phyloP scores from a whole-genome alignment of 2,888 invertebrate species.

The Aphidoletes aphidimyza region DNA sequence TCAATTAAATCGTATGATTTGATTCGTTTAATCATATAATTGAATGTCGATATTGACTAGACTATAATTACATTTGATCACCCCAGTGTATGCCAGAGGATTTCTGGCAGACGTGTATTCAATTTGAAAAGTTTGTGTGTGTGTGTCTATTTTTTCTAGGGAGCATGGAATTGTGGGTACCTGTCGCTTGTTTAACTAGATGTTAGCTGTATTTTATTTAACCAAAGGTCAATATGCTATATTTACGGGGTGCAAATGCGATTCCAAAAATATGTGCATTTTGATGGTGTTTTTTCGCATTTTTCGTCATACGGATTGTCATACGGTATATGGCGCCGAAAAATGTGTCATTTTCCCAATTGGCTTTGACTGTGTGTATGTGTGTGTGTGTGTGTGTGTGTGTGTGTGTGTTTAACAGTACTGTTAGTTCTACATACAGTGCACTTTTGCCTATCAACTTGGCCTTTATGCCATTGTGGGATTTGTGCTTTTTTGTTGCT shows the following conservation, averaged over 20 bases:
- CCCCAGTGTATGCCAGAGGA: too few species aligned
- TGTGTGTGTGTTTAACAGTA: too few species aligned
- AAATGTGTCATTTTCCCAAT: slow-evolving; percentile 23
- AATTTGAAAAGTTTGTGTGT: too few species aligned
- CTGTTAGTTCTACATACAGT: too few species aligned
- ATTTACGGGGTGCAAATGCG: neutral
- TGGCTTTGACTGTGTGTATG: neutral
- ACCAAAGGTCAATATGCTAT: neutral
- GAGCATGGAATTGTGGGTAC: too few species aligned
- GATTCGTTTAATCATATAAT: neutral
- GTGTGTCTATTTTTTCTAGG: too few species aligned
- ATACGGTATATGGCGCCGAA: neutral
- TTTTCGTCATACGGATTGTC: neutral
- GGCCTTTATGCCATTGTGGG: neutral
- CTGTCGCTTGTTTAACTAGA: too few species aligned
- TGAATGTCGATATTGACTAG: neutral
- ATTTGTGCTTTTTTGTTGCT: too few species aligned
- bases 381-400: neutral
- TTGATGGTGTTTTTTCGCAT: neutral
- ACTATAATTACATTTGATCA: neutral
- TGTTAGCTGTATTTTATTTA: neutral
- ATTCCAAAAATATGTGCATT: neutral
- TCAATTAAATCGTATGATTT: neutral
- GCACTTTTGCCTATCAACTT: neutral
- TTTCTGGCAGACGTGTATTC: too few species aligned